A percentile compares a stretch with the other conserved stretches of the same genome.
These are phyloP conservation scores for Myrmecobius fasciatus DNA, from an alignment of 2,113 vertebrate species.

Conservation along the genomic window DNA sequence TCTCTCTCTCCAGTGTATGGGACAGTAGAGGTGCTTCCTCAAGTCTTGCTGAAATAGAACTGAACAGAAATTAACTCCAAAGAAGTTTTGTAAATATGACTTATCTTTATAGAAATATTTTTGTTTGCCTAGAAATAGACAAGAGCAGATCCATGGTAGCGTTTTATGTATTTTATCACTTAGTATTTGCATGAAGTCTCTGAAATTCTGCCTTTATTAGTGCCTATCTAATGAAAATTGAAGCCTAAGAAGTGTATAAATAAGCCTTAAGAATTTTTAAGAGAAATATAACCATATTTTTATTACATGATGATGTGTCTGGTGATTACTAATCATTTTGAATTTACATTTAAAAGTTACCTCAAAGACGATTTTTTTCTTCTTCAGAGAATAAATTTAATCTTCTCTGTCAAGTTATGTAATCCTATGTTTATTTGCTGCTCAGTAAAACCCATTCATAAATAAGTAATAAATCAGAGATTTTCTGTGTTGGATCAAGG, in stretches of 20 bases:
- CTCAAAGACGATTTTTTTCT: constrained; percentile 17
- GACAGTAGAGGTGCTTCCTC: not conserved
- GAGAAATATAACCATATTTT: not conserved
- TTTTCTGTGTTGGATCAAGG: not conserved
- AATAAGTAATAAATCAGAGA: not conserved
- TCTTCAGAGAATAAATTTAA: not conserved
- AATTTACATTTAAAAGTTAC: constrained; percentile 47
- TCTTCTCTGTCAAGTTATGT: not conserved
- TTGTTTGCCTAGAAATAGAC: not conserved
- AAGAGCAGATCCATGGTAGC: constrained; percentile 7
- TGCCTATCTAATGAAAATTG: not conserved
- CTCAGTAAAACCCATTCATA: not conserved
- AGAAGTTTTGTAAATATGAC: not conserved
- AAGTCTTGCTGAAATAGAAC: not conserved
- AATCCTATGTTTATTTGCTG: constrained; percentile 10
- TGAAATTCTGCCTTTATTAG: not conserved
- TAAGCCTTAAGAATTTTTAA: constrained; percentile 12
- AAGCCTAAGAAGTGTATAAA: constrained; percentile 21
- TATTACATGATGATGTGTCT: constrained; percentile 38
- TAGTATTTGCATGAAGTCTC: not conserved
- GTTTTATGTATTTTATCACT: constrained; percentile 4
- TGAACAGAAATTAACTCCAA: not conserved
- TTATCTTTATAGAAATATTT: not conserved
- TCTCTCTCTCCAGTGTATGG: not conserved
- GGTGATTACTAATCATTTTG: not conserved